phyloP scores from a whole-genome alignment of 2,113 vertebrate genomes.

The Poeciliopsis occidentalis region DNA sequence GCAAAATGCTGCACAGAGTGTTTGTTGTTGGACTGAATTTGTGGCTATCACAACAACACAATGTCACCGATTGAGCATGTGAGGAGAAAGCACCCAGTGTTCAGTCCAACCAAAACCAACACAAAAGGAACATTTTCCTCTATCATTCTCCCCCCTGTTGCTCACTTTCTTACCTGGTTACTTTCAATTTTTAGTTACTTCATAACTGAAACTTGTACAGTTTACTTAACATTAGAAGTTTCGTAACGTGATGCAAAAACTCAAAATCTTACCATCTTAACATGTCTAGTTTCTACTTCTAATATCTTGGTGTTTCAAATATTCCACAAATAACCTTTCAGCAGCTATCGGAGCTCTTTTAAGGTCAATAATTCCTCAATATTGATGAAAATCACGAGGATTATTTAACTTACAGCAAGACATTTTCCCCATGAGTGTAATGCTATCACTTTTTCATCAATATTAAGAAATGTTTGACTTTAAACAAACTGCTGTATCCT shows the following conservation, averaged over 20 bases:
- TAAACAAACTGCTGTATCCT: too few species aligned
- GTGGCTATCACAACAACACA: not conserved
- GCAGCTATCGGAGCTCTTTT: not conserved
- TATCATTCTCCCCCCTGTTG: not conserved
- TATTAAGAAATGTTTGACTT: too few species aligned
- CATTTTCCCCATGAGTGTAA: too few species aligned
- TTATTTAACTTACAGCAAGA: too few species aligned
- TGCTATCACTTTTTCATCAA: too few species aligned
- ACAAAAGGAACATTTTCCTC: not conserved
- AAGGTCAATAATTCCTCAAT: too few species aligned
- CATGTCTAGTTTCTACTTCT: too few species aligned
- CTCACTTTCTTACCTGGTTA: not conserved
- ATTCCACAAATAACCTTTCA: not conserved
- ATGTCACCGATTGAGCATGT: not conserved
- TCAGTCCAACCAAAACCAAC: not conserved
- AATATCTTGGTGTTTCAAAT: too few species aligned
- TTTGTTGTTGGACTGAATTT: not conserved
- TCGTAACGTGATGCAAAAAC: too few species aligned
- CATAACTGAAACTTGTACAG: not conserved
- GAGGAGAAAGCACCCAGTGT: not conserved
- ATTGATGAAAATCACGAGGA: too few species aligned
- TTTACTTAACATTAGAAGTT: not conserved
- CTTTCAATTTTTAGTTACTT: not conserved
- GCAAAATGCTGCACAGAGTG: not conserved
- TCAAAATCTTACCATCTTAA: too few species aligned